phyloP scores from a whole-genome alignment of 1,140 invertebrate genomes.

The Metopolophium dirhodum region DNA sequence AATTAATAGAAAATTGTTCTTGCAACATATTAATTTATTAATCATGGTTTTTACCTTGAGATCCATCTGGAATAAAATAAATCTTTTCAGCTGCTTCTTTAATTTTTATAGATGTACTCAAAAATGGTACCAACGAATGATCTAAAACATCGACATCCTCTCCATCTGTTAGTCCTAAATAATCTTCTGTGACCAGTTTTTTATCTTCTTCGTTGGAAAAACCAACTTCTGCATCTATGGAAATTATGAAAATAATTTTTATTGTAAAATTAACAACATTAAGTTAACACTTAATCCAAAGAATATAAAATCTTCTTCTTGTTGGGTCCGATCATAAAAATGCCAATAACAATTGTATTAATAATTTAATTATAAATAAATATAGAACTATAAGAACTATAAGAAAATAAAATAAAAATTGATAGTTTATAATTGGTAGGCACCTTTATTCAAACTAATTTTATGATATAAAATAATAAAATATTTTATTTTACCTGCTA shows the following conservation, averaged over 20 bases:
- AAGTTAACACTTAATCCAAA: not conserved
- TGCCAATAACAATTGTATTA: too few relatives aligned
- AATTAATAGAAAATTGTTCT: not conserved
- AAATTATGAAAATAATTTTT: not conserved
- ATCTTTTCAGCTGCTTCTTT: slow-evolving; percentile 59
- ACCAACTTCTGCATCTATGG: slow-evolving; percentile 45
- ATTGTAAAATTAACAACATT: not conserved
- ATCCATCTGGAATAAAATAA: slow-evolving; percentile 60
- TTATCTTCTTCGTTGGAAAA: slow-evolving; percentile 55
- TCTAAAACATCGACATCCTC: slow-evolving; percentile 58
- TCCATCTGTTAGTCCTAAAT: slow-evolving; percentile 57
- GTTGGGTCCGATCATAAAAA: too few relatives aligned
- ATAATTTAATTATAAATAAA: too few relatives aligned
- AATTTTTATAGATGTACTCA: slow-evolving; percentile 54
- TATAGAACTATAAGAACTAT: too few relatives aligned
- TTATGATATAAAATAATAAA: too few relatives aligned
- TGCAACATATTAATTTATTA: not conserved
- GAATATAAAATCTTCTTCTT: too few relatives aligned
- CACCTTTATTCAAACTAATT: too few relatives aligned
- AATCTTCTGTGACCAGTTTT: slow-evolving; percentile 59
- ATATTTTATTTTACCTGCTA: too few relatives aligned
- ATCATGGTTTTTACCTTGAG: slow-evolving; percentile 58
- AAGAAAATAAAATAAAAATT: not conserved
- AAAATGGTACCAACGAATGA: slow-evolving; percentile 23
- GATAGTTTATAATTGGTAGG: not conserved